Evolutionary conservation across 1,140 invertebrate species (phyloP).

Genomic region (Megathymus violae): DNA sequence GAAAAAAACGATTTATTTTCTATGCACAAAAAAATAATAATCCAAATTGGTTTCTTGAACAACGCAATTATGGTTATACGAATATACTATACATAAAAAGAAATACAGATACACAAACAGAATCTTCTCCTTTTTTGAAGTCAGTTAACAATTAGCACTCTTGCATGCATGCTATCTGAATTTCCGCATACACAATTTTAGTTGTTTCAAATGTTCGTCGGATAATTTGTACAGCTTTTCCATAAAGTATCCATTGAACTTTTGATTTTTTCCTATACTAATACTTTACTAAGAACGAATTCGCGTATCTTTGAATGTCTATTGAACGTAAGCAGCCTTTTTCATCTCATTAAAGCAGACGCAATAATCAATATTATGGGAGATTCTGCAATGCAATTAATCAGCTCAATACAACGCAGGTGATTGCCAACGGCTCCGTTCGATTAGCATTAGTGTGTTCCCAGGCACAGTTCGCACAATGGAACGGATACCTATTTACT

Average conservation of each 20-base stretch:
- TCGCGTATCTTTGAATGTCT: background rate
- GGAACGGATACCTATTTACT: background rate
- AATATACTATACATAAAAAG: too few relatives aligned
- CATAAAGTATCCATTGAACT: background rate
- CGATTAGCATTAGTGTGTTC: conserved; percentile 65
- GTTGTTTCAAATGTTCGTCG: too few relatives aligned
- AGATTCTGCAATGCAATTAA: conserved; percentile 65
- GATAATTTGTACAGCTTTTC: too few relatives aligned
- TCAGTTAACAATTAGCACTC: too few relatives aligned
- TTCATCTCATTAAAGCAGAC: conserved; percentile 38
- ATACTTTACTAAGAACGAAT: background rate
- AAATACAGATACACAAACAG: too few relatives aligned
- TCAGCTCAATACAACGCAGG: conserved; percentile 68
- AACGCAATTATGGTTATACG: too few relatives aligned
- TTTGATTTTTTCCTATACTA: background rate
- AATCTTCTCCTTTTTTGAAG: too few relatives aligned
- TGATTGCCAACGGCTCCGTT: conserved; percentile 71
- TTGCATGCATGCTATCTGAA: too few relatives aligned
- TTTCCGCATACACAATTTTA: too few relatives aligned
- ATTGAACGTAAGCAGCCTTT: background rate
- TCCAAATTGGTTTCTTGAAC: too few relatives aligned
- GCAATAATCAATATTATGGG: conserved; percentile 53
- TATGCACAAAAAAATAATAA: too few relatives aligned
- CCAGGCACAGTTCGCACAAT: conserved; percentile 27
- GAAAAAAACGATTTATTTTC: too few relatives aligned